phyloP scores from a whole-genome alignment of 2,888 invertebrate species.

The Noctuana brunneofusca region DNA sequence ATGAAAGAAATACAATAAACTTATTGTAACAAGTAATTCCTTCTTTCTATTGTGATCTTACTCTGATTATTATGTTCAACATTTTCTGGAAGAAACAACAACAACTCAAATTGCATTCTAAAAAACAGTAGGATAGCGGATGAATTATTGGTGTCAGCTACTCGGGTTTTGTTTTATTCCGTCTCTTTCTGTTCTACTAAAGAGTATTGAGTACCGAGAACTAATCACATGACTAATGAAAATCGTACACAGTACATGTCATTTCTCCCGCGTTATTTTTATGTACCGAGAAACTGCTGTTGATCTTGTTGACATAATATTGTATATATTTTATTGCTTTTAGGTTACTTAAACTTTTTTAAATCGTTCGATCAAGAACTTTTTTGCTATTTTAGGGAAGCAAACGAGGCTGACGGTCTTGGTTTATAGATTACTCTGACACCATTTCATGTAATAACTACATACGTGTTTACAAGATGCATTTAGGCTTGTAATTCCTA shows the following conservation, averaged over 20 bases:
- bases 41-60: neutral
- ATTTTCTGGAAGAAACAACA: neutral
- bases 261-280: neutral
- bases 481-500: no score
- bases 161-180: slow-evolving; percentile 58
- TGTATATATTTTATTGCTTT: no score
- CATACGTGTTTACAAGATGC: no score
- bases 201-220: slow-evolving; percentile 54
- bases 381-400: no score
- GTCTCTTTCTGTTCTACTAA: slow-evolving; percentile 42
- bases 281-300: no score
- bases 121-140: slow-evolving; percentile 61
- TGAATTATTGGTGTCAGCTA: slow-evolving; percentile 65
- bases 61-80: neutral
- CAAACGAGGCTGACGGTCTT: no score
- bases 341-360: no score
- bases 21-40: slow-evolving; percentile 11
- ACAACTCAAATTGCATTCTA: slow-evolving; percentile 72
- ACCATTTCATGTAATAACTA: no score
- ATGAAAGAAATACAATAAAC: no score
- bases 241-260: slow-evolving; percentile 19
- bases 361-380: no score
- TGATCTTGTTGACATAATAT: no score
- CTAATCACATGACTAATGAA: slow-evolving; percentile 68
- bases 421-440: no score